Evolutionary conservation across 2,888 invertebrate genomes (phyloP).

Genomic region (Camptogramma bilineatum): DNA sequence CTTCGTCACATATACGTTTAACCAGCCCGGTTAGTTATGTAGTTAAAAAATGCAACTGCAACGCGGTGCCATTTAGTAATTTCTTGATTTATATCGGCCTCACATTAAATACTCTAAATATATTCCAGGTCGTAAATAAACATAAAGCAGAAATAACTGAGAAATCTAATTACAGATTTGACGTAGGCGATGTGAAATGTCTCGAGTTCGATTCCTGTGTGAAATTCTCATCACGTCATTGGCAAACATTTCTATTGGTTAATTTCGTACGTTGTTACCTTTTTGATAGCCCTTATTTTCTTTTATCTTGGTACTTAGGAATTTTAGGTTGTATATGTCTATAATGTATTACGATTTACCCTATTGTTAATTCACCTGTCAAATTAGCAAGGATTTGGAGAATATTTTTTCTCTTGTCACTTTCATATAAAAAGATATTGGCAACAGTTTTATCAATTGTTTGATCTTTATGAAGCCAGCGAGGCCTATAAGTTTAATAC

Average conservation of each 20-base stretch:
- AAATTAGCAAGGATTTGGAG: too few species aligned
- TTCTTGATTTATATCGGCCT: slow-evolving; percentile 5
- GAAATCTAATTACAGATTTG: slow-evolving; percentile 1
- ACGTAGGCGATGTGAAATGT: slow-evolving; percentile 9
- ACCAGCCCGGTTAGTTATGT: not conserved
- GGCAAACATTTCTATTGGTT: not conserved
- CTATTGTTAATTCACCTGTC: too few species aligned
- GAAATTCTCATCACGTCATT: not conserved
- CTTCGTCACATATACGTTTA: too few species aligned
- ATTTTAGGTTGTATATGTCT: too few species aligned
- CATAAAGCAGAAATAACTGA: slow-evolving; percentile 1
- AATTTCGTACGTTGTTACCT: not conserved
- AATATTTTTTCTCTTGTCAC: too few species aligned
- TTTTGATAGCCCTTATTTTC: not conserved
- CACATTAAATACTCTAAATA: slow-evolving; percentile 3
- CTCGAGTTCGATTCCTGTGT: not conserved
- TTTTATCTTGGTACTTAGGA: too few species aligned
- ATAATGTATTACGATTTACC: too few species aligned
- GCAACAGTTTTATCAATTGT: too few species aligned
- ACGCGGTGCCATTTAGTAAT: not conserved
- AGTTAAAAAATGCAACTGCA: not conserved
- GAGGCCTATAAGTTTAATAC: too few species aligned
- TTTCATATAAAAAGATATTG: too few species aligned
- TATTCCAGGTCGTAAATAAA: slow-evolving; percentile 1
- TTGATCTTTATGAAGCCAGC: too few species aligned